Evolutionary conservation across 2,113 vertebrate genomes (phyloP), one percentile per base, ranked within the genome.

Genomic region (Pterocles burchelli): DNA sequence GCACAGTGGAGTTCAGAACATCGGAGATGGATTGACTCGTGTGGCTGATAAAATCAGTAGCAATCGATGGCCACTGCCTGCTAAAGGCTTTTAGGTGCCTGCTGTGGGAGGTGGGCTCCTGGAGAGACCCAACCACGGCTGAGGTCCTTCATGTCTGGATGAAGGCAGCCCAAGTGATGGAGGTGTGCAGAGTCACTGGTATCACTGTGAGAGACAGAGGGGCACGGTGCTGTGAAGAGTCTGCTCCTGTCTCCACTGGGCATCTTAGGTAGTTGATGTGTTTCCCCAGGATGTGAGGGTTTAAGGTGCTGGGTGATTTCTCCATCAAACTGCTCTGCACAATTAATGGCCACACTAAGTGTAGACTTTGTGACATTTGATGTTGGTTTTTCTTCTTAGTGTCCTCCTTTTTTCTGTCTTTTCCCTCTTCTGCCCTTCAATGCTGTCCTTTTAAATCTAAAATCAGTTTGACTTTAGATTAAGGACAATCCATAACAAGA

Each of bases 1-100:
- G 45, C 24, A 10, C 2, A 13, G 24, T 13, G 49, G 55, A 36
- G 51, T 57, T 77, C 20, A 45, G 26, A 70, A 36, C 11, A 5
- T 1, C 0, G 3, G 38, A 34, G 0, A 0, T 15, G 45, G 21
- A 33, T 46, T 46, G 41, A 46, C 11, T 65, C 22, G 1, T 3
- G 43, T 13, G 34, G 38, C 33, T 28, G 34, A 46, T 26, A 26
- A 65, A 80, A 34, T 57, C 13, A 3, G 13, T 5, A 17, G 26
- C 0, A 0, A 24, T 45, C 5, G 2, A 19, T 19, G 25, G 7
- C 28, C 18, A 4, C 31, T 65, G 3, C 12, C 48, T 62, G 25
- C 49, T 63, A 1, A 63, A 51, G 28, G 4, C 14, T 79, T 59
- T 13, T 17, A 14, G 59, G 18, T 77, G 26, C 24, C 22, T 0